These are phyloP conservation scores for Desmodus rotundus DNA, from an alignment of 2,113 vertebrate genomes.

Conservation along the genomic window DNA sequence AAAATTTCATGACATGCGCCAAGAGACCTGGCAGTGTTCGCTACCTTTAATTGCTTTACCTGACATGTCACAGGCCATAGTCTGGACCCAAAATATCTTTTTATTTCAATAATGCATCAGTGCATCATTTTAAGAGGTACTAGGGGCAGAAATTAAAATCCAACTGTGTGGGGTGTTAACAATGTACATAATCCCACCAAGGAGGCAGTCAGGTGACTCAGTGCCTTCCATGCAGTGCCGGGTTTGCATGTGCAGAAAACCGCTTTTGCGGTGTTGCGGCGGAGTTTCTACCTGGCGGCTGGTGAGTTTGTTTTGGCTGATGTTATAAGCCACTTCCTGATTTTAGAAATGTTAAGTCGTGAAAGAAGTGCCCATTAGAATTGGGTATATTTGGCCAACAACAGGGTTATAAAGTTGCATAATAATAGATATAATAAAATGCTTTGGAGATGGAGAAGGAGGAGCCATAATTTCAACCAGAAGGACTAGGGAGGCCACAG, in stretches of 20 bases:
- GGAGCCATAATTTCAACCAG: background rate
- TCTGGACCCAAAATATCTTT: background rate
- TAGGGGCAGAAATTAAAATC: background rate
- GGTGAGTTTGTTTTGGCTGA: background rate
- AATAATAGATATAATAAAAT: background rate
- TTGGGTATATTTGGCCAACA: background rate
- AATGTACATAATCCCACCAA: background rate
- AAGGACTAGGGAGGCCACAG: background rate
- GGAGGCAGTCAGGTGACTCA: background rate
- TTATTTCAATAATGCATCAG: slow-evolving; percentile 5
- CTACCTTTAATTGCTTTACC: background rate
- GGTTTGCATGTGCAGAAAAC: background rate
- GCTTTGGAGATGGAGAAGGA: background rate
- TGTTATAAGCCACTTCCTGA: background rate
- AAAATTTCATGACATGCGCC: background rate
- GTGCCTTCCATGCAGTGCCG: background rate
- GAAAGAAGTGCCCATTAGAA: background rate
- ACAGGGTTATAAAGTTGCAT: background rate
- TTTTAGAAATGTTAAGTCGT: background rate
- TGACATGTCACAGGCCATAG: background rate
- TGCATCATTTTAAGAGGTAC: background rate
- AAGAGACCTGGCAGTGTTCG: slow-evolving; percentile 5
- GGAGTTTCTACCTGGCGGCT: background rate
- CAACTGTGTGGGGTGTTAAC: background rate
- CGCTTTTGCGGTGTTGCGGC: background rate